A percentile compares a stretch with the other conserved stretches of the same genome.
phyloP scores from a whole-genome alignment of 2,113 vertebrate genomes.

The Aythya baeri region DNA sequence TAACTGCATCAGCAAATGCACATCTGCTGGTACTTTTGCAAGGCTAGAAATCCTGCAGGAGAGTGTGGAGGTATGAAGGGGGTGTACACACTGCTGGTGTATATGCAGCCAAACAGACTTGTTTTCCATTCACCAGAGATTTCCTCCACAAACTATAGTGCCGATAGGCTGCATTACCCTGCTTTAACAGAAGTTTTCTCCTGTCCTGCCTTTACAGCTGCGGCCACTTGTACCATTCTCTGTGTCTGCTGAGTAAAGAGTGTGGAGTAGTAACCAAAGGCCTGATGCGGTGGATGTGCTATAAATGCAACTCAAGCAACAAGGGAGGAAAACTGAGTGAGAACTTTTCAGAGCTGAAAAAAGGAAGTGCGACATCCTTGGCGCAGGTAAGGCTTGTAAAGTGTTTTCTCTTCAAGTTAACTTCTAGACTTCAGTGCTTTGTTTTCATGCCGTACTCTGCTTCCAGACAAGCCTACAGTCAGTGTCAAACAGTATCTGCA shows the following conservation, averaged over 20 bases:
- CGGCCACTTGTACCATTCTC: conserved; percentile 93
- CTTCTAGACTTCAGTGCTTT: neutral
- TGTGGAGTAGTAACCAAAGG: conserved; percentile 73
- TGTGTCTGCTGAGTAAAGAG: conserved; percentile 92
- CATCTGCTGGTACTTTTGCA: neutral
- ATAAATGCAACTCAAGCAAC: conserved; percentile 88
- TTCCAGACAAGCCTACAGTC: neutral
- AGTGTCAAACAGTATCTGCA: neutral
- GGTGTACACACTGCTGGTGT: accelerated
- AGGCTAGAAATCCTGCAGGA: neutral
- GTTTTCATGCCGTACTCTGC: neutral
- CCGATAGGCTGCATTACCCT: neutral
- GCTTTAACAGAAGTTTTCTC: neutral
- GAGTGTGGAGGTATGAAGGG: neutral
- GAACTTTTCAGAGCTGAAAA: conserved; percentile 71
- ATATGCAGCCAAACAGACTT: neutral
- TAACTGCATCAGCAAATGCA: neutral
- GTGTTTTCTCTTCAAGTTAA: neutral
- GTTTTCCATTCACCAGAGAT: neutral
- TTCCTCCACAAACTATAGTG: neutral
- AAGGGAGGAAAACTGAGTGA: conserved; percentile 81
- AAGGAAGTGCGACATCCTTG: conserved; percentile 74
- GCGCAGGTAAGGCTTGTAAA: conserved; percentile 82
- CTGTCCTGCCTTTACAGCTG: conserved; percentile 82
- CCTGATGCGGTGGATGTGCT: conserved; percentile 88